Percentiles rank a stretch among this genome's conserved stretches.
Evolutionary conservation across 2,113 vertebrate species (phyloP).

Genomic region (Aepyceros melampus): DNA sequence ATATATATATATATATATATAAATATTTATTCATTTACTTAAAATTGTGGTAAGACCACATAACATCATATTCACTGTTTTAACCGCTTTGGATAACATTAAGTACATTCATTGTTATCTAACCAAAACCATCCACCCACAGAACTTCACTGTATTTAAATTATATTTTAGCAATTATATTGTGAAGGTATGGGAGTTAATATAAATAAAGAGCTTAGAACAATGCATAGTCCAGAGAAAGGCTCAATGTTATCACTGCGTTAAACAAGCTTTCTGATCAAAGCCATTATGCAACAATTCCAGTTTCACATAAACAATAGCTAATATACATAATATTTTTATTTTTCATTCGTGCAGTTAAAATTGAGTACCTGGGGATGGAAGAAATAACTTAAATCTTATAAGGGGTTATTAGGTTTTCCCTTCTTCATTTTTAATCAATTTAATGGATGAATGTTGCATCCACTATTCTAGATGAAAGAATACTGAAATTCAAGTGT

Average conservation of each 20-base stretch:
- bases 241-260: not conserved
- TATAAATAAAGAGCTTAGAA: not conserved
- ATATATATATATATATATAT: not conserved
- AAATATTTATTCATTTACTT: not conserved
- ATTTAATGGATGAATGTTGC: not conserved
- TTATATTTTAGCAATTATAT: not conserved
- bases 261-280: slow-evolving; percentile 7
- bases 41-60: not conserved
- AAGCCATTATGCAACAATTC: not conserved
- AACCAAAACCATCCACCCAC: not conserved
- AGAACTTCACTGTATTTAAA: not conserved
- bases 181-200: not conserved
- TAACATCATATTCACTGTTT: not conserved
- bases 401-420: not conserved
- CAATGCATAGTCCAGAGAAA: not conserved
- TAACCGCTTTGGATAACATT: not conserved
- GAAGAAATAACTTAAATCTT: slow-evolving; percentile 13
- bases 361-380: not conserved
- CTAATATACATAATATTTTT: not conserved
- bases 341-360: not conserved
- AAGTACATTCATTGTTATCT: not conserved
- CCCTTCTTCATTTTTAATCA: slow-evolving; percentile 12
- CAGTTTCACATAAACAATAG: not conserved
- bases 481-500: not conserved
- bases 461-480: not conserved